Conservation (phyloP, 2,797 vertebrate genomes). For the Perodicticus potto region DNA sequence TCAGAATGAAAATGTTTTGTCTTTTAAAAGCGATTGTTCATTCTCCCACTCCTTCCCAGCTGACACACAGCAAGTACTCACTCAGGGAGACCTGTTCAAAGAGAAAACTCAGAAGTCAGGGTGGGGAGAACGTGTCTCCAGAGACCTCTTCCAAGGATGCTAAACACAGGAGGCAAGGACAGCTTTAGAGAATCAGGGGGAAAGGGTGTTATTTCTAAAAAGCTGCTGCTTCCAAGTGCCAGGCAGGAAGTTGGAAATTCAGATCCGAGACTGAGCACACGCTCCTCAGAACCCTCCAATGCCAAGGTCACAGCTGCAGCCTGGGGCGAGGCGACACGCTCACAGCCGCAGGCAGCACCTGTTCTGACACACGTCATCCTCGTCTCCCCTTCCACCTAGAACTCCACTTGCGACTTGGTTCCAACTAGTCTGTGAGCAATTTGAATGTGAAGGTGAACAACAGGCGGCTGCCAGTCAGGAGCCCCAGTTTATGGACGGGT, state of each 20-base stretch:
- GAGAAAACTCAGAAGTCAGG: background rate
- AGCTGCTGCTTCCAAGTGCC: constrained; percentile 15
- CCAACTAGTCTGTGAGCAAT: background rate
- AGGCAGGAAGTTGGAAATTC: background rate
- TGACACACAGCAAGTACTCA: background rate
- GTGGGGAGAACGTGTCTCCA: background rate
- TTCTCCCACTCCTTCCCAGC: background rate
- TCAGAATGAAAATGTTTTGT: background rate
- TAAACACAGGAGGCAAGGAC: background rate
- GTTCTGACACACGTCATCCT: background rate
- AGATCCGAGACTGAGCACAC: background rate
- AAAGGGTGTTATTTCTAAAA: background rate
- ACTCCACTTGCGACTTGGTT: background rate
- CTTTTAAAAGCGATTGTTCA: background rate
- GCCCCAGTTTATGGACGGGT: background rate
- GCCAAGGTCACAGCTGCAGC: background rate
- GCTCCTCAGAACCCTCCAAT: background rate
- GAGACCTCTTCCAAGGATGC: background rate
- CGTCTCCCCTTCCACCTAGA: background rate
- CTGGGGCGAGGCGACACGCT: background rate
- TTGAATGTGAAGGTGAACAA: background rate
- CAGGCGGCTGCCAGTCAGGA: background rate
- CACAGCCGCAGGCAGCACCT: background rate
- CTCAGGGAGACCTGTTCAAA: background rate
- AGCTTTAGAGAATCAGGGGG: background rate